These are phyloP conservation scores for Orthonevra nobilis DNA, from an alignment of 2,888 invertebrate genomes.

Conservation along the genomic window DNA sequence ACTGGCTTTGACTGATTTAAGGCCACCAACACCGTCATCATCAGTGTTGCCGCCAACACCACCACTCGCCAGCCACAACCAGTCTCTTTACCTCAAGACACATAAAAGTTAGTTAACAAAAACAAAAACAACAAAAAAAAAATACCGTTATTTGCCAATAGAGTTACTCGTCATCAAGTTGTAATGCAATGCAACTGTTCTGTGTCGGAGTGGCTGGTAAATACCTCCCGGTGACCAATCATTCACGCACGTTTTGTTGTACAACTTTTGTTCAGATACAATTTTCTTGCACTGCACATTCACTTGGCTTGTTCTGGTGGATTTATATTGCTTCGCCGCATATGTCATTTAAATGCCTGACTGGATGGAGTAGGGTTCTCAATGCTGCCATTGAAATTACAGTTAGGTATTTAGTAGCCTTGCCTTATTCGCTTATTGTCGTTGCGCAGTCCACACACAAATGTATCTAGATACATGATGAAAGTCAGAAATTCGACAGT, in stretches of 20 bases:
- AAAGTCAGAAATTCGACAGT: slow-evolving; percentile 46
- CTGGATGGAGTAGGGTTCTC: slow-evolving; percentile 49
- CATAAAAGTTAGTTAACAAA: too few relatives aligned
- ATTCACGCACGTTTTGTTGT: slow-evolving; percentile 29
- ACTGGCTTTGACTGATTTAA: slow-evolving; percentile 54
- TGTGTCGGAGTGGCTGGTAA: slow-evolving; percentile 28
- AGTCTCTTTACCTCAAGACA: too few relatives aligned
- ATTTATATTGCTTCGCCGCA: slow-evolving; percentile 5
- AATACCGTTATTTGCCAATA: slow-evolving; percentile 42
- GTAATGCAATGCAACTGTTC: slow-evolving; percentile 57
- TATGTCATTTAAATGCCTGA: slow-evolving; percentile 63
- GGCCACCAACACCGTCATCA: slow-evolving; percentile 45
- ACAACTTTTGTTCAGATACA: slow-evolving; percentile 7
- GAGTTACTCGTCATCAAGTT: slow-evolving; percentile 64
- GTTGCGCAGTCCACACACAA: too few relatives aligned
- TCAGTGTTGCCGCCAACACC: neutral
- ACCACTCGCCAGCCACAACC: neutral
- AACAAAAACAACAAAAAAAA: slow-evolving; percentile 8
- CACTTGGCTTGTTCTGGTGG: slow-evolving; percentile 47
- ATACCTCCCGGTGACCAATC: slow-evolving; percentile 30
- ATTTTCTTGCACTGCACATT: slow-evolving; percentile 51
- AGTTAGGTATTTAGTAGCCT: slow-evolving; percentile 52
- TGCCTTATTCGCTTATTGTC: neutral
- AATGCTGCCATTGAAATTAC: slow-evolving; percentile 58
- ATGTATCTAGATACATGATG: too few relatives aligned